These are phyloP conservation scores for Caenorhabditis zanzibari DNA, from an alignment of 2,888 invertebrate genomes.

Conservation along the genomic window DNA sequence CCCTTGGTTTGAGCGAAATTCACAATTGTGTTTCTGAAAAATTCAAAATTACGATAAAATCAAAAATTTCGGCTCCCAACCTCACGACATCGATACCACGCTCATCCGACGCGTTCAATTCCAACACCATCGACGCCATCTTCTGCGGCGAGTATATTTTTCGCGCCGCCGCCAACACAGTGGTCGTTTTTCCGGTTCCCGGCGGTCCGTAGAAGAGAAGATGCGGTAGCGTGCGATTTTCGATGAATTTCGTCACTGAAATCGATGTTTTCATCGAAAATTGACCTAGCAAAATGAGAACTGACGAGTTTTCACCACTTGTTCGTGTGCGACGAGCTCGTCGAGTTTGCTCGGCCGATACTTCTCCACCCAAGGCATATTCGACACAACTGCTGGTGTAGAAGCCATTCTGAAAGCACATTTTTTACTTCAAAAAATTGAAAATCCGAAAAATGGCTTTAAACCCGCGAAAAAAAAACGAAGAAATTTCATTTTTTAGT, in stretches of 20 bases:
- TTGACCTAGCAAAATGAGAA: not conserved
- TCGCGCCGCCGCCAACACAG: conserved; percentile 95
- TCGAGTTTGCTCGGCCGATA: conserved; percentile 94
- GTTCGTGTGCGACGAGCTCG: conserved; percentile 96
- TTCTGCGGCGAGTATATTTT: conserved; percentile 93
- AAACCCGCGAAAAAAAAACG: no score
- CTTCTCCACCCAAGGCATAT: conserved; percentile 92
- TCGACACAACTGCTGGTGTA: conserved; percentile 38
- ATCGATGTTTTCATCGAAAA: not conserved
- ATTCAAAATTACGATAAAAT: not conserved
- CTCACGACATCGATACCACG: conserved; percentile 87
- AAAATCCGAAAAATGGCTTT: not conserved
- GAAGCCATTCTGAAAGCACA: conserved; percentile 22
- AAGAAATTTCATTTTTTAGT: no score
- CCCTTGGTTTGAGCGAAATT: conserved; percentile 87
- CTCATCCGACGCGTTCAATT: conserved; percentile 98
- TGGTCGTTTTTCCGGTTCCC: conserved; percentile 97
- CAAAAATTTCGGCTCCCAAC: not conserved
- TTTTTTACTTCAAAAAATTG: not conserved
- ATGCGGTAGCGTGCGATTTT: conserved; percentile 95
- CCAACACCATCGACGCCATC: conserved; percentile 93
- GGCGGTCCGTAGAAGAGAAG: conserved; percentile 98
- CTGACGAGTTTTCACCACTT: conserved; percentile 96
- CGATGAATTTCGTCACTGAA: conserved; percentile 87
- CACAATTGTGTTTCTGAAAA: conserved; percentile 67